A percentile compares a stretch with the other conserved stretches of the same genome.
Evolutionary conservation across 2,113 vertebrate species (phyloP).

Genomic region (Siphamia tubifer): DNA sequence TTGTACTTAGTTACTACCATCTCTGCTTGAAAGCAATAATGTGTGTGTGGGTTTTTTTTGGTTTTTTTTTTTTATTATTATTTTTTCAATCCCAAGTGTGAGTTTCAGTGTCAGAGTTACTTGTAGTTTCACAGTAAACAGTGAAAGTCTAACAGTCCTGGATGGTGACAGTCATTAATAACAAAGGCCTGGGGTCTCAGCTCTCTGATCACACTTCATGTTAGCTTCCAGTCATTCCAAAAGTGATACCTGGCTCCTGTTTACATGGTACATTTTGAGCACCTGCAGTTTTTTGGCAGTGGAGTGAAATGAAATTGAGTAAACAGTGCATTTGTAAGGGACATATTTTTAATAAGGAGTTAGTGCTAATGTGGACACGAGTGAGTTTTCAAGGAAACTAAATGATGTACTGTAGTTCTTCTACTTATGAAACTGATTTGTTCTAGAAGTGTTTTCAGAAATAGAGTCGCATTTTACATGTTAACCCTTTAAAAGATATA

Average conservation of each 20-base stretch:
- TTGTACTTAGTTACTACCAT: too few relatives aligned
- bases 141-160: background rate
- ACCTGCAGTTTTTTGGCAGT: too few relatives aligned
- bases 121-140: conserved; percentile 6
- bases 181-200: background rate
- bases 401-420: too few relatives aligned
- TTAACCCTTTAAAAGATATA: too few relatives aligned
- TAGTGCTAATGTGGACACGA: too few relatives aligned
- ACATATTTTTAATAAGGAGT: too few relatives aligned
- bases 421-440: too few relatives aligned
- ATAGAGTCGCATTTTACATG: too few relatives aligned
- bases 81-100: background rate
- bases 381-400: too few relatives aligned
- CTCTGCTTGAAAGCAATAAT: background rate
- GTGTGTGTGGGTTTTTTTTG: background rate
- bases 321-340: too few relatives aligned
- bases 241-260: background rate
- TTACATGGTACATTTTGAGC: background rate
- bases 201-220: background rate
- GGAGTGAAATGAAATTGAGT: too few relatives aligned
- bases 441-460: too few relatives aligned
- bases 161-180: background rate
- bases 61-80: background rate
- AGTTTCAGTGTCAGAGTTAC: conserved; percentile 12
- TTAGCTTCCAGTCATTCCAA: background rate